Evolutionary conservation across 2,113 vertebrate genomes (phyloP).

Genomic region (Setophaga coronata): DNA sequence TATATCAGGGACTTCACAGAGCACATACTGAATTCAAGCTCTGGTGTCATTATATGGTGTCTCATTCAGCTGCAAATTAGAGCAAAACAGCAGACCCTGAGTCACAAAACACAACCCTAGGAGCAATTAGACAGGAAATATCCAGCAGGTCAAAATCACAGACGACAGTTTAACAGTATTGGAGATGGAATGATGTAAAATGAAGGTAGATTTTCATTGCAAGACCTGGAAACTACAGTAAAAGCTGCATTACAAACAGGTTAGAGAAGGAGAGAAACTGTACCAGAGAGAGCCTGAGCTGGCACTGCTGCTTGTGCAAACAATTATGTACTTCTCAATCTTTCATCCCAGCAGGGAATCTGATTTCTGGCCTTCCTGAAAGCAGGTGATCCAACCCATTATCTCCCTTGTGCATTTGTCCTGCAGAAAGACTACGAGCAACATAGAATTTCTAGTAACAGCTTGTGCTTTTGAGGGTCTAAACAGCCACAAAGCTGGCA

Average conservation of each 20-base stretch:
- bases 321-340: neutral
- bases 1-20: neutral
- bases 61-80: neutral
- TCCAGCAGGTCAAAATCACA: neutral
- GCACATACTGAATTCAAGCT: neutral
- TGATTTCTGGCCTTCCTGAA: neutral
- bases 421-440: accelerated
- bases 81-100: neutral
- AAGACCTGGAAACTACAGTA: neutral
- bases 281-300: neutral
- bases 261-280: neutral
- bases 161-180: neutral
- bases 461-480: neutral
- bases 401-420: neutral
- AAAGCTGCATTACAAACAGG: neutral
- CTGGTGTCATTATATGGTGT: neutral
- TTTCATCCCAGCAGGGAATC: neutral
- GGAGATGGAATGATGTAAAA: neutral
- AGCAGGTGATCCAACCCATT: neutral
- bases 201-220: neutral
- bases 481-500: accelerated
- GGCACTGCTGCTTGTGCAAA: neutral
- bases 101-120: neutral
- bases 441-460: neutral
- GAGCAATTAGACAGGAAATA: neutral